These are phyloP conservation scores for Propsilocerus akamusi DNA, from an alignment of 1,140 invertebrate genomes.

Conservation along the genomic window DNA sequence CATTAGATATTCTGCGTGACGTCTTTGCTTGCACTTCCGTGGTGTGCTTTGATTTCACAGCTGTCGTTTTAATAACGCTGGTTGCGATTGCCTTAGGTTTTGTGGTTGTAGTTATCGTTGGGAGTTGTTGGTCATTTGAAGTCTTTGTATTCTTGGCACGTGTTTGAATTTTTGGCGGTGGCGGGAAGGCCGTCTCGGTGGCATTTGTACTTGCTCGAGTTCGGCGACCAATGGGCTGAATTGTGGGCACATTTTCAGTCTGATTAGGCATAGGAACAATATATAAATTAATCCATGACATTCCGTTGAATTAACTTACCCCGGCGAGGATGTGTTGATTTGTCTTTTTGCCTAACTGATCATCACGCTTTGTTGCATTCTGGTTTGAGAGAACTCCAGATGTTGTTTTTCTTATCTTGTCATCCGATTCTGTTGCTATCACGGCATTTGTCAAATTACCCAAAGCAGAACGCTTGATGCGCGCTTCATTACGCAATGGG, in stretches of 20 bases:
- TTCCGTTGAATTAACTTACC: not conserved
- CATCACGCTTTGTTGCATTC: not conserved
- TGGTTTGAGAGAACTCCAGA: too few relatives aligned
- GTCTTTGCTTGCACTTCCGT: not conserved
- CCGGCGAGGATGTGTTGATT: not conserved
- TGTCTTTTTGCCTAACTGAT: not conserved
- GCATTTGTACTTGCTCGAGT: not conserved
- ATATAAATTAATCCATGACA: not conserved
- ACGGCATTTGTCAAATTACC: constrained; percentile 46
- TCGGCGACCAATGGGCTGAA: not conserved
- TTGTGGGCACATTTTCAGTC: not conserved
- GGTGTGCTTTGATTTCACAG: not conserved
- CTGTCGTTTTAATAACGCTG: constrained; percentile 6
- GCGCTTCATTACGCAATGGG: constrained; percentile 22
- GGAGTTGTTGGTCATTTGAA: not conserved
- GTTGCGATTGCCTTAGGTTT: constrained; percentile 12
- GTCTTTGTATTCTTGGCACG: not conserved
- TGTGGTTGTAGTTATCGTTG: constrained; percentile 10
- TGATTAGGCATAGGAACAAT: not conserved
- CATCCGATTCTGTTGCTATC: constrained; percentile 9
- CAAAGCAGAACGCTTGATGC: constrained; percentile 35
- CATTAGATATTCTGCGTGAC: constrained; percentile 20
- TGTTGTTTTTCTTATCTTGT: constrained; percentile 9
- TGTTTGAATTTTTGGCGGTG: constrained; percentile 6
- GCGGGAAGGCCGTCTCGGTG: too few relatives aligned